phyloP scores from a whole-genome alignment of 1,140 invertebrate species.

The Lordiphosa clarofinis region DNA sequence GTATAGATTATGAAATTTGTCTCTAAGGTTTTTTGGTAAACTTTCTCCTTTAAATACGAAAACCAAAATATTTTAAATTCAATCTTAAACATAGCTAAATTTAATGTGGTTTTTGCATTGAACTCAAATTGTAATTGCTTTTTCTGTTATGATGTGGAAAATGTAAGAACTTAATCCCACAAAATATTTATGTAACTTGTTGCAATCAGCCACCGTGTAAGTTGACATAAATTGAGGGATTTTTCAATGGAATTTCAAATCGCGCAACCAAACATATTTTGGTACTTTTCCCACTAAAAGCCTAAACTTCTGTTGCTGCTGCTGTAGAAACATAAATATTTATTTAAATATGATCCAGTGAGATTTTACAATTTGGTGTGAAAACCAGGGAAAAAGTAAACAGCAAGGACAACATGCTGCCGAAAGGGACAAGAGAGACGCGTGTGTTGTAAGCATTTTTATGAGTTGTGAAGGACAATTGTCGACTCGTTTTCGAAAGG shows the following conservation, averaged over 20 bases:
- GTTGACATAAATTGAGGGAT: constrained; percentile 9
- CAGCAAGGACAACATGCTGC: constrained; percentile 38
- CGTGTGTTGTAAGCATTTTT: constrained; percentile 32
- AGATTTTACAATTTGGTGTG: constrained; percentile 64
- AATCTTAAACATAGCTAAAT: too few species aligned
- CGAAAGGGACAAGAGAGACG: constrained; percentile 5
- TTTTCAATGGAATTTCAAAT: constrained; percentile 36
- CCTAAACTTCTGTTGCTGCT: constrained; percentile 47
- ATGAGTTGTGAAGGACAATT: constrained; percentile 34
- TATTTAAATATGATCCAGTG: constrained; percentile 65
- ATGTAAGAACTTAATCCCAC: not conserved
- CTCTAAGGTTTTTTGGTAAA: too few species aligned
- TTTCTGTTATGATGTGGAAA: too few species aligned
- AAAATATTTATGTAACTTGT: constrained; percentile 65
- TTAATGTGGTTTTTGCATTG: too few species aligned
- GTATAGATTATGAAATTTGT: too few species aligned
- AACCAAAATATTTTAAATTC: too few species aligned
- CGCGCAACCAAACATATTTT: constrained; percentile 22
- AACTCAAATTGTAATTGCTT: too few species aligned
- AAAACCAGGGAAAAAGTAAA: constrained; percentile 47
- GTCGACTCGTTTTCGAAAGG: constrained; percentile 11
- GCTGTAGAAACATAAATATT: constrained; percentile 58
- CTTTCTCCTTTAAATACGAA: too few species aligned
- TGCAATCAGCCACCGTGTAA: constrained; percentile 30
- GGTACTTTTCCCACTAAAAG: constrained; percentile 66